A percentile compares a stretch with the other conserved stretches of the same genome.
These are phyloP conservation scores for Chaetodon trifascialis DNA, from an alignment of 2,113 vertebrate genomes.

Conservation along the genomic window DNA sequence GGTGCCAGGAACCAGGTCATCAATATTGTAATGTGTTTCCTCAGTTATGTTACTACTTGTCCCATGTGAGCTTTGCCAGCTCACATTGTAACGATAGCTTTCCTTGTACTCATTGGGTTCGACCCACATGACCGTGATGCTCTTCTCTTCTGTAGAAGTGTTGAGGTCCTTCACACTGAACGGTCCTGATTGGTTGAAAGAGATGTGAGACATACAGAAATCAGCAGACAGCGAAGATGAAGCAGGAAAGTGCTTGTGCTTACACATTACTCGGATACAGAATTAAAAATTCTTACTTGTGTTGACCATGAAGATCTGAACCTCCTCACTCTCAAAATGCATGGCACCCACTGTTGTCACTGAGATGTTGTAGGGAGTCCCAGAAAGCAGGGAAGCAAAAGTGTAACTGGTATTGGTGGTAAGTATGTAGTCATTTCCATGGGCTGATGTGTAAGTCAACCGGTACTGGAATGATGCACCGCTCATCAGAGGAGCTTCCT, in stretches of 20 bases:
- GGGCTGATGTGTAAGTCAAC: not conserved
- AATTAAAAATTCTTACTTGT: slow-evolving; percentile 75
- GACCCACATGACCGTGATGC: slow-evolving; percentile 71
- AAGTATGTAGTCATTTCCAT: fast-evolving
- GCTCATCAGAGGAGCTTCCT: slow-evolving; percentile 56
- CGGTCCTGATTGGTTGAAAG: slow-evolving; percentile 61
- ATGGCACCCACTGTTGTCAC: slow-evolving; percentile 65
- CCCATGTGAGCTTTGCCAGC: slow-evolving; percentile 9
- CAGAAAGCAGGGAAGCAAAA: slow-evolving; percentile 63
- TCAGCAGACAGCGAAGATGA: not conserved
- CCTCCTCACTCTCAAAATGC: slow-evolving; percentile 54
- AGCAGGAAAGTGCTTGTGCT: not conserved
- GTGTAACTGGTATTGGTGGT: not conserved
- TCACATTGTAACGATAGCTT: slow-evolving; percentile 62
- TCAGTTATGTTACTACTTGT: fast-evolving
- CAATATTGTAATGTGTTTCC: fast-evolving
- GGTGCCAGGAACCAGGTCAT: slow-evolving; percentile 74
- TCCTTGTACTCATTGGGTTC: slow-evolving; percentile 34
- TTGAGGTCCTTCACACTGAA: slow-evolving; percentile 24
- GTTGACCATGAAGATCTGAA: not conserved
- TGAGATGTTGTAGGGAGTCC: slow-evolving; percentile 74
- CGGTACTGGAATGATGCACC: slow-evolving; percentile 53
- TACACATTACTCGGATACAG: not conserved
- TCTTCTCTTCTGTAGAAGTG: not conserved
- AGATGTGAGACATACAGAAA: not conserved